Evolutionary conservation across 2,113 vertebrate genomes (phyloP), one percentile per base, ranked within the genome.

Genomic region (Pygoscelis adeliae): DNA sequence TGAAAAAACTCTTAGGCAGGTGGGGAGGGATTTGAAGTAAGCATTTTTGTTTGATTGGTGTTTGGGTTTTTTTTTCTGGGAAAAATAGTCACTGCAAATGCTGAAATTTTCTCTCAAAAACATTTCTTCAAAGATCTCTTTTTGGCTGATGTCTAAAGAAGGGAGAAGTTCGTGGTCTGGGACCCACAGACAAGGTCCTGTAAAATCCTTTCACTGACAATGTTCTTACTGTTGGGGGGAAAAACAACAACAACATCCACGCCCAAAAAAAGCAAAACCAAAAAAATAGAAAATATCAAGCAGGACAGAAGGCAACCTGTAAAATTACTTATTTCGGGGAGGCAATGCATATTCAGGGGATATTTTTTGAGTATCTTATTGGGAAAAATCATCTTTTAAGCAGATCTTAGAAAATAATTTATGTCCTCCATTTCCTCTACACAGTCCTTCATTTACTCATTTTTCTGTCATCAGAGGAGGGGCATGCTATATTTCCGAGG

Each of bases 61-160:
- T 25, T 73, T 61, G 5, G 5, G 10, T 1, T 1, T 4, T 29
- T 56, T 73, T 36, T 44, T 9, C 0, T 1, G 6, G 8, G 4
- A 4, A 34, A 65, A n/a, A 79, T 42, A 20, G 11, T 53, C 21
- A 58, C 18, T 17, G 9, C 10, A 79, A 59, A 44, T 47, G 56
- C 2, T 38, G 58, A 44, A 32, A 17, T 7, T 69, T 85, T 86
- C 4, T 61, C 61, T 66, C 16, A 78, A 32, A 85, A 72, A 18
- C 5, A 0, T 53, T 69, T 90, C 21, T 76, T 67, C 23, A 27
- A 49, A 71, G 13, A 9, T 53, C 7, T 77, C 25, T 71, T 89
- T 76, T 29, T 42, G 50, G 10, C 1, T 80, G 38, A 26, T 52
- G 23, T 58, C 29, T 66, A 15, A 78, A 70, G 63, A 66, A 84